A percentile compares a stretch with the other conserved stretches of the same genome.
phyloP scores from a whole-genome alignment of 2,888 invertebrate genomes.

The Agapetus fuscipes region DNA sequence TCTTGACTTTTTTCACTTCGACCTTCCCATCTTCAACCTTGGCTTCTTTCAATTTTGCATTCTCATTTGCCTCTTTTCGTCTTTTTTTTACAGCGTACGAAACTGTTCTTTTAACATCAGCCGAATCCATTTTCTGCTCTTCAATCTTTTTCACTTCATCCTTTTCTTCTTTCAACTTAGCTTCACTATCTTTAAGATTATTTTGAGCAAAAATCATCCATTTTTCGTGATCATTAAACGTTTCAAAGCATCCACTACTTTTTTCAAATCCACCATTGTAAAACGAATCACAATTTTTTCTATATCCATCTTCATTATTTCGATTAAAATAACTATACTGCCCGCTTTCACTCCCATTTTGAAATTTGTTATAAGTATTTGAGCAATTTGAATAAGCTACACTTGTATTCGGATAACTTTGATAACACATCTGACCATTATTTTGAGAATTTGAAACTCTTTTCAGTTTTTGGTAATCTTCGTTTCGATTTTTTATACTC shows the following conservation, averaged over 20 bases:
- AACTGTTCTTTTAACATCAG: conserved; percentile 14
- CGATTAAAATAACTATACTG: not conserved
- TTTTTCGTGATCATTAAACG: too few species aligned
- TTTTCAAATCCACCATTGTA: too few species aligned
- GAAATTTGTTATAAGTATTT: too few species aligned
- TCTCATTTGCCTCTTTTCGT: conserved; percentile 10
- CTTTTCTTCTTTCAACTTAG: not conserved
- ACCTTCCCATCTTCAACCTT: conserved; percentile 3
- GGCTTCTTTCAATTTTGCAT: not conserved
- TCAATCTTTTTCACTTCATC: conserved; percentile 1
- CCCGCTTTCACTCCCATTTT: too few species aligned
- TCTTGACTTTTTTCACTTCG: too few species aligned
- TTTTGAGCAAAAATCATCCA: too few species aligned
- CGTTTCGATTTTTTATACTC: conserved; percentile 1
- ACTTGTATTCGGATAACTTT: too few species aligned
- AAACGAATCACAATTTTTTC: not conserved
- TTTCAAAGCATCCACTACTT: too few species aligned
- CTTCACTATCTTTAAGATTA: not conserved
- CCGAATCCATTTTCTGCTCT: conserved; percentile 2
- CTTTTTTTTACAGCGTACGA: conserved; percentile 13
- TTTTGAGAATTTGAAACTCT: too few species aligned
- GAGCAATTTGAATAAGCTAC: too few species aligned
- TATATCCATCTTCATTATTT: conserved; percentile 1
- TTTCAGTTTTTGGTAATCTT: conserved; percentile 5
- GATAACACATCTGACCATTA: too few species aligned